A percentile compares a stretch with the other conserved stretches of the same genome.
Evolutionary conservation across 1,140 invertebrate genomes (phyloP).

Genomic region (Drosophila santomea): DNA sequence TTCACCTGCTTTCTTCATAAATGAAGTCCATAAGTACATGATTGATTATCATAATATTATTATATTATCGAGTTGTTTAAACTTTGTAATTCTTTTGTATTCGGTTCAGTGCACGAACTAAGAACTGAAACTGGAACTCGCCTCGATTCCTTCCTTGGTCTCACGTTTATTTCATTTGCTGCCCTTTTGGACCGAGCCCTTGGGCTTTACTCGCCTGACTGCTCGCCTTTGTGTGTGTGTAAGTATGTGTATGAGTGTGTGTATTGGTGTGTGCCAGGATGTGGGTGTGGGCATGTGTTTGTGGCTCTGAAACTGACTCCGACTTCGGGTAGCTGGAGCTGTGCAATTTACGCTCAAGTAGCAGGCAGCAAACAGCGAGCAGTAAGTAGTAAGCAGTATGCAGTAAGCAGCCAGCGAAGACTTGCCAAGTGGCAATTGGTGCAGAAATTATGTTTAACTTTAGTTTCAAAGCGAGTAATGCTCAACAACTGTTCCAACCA

Average conservation of each 20-base stretch:
- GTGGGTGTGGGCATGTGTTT: slow-evolving; percentile 28
- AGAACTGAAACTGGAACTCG: slow-evolving; percentile 45
- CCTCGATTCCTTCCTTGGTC: slow-evolving; percentile 47
- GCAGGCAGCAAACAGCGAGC: slow-evolving; percentile 39
- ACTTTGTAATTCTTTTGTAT: too few relatives aligned
- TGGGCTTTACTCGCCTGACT: slow-evolving; percentile 60
- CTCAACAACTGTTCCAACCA: slow-evolving; percentile 41
- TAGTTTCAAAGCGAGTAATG: slow-evolving; percentile 68
- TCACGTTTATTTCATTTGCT: slow-evolving; percentile 69
- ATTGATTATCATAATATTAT: too few relatives aligned
- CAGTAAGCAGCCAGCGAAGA: slow-evolving; percentile 43
- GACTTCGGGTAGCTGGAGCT: slow-evolving; percentile 46
- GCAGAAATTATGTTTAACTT: slow-evolving; percentile 83
- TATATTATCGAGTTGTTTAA: too few relatives aligned
- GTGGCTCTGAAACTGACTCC: slow-evolving; percentile 57
- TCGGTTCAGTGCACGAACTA: slow-evolving; percentile 17
- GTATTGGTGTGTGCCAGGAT: slow-evolving; percentile 17
- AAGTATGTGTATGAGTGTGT: slow-evolving; percentile 48
- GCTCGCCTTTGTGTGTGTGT: slow-evolving; percentile 61
- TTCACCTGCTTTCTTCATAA: too few relatives aligned
- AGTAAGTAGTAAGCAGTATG: slow-evolving; percentile 38
- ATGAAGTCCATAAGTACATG: too few relatives aligned
- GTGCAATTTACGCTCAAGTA: slow-evolving; percentile 79
- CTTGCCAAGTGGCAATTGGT: slow-evolving; percentile 74
- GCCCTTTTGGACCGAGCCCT: slow-evolving; percentile 35